Evolutionary conservation across 2,113 vertebrate species (phyloP), one percentile per base, ranked within the genome.

Genomic region (Micronycteris hirsuta): DNA sequence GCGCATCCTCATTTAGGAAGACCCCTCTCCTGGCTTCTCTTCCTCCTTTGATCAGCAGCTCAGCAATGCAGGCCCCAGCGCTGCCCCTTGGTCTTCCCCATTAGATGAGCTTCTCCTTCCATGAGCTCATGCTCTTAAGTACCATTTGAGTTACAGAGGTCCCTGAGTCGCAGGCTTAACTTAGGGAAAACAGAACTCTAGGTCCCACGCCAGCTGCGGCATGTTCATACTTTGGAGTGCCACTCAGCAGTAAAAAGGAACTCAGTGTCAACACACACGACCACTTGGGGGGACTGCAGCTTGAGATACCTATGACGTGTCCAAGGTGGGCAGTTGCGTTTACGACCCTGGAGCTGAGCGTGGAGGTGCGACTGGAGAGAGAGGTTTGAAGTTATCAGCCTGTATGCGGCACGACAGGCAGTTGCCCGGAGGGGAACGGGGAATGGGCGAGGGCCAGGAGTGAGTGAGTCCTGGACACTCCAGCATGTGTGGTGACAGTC

Each of bases 51-150:
- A 20, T 84, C 45, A 47, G 26, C 24, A 65, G 45, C 68, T 36
- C 36, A 36, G 8, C 22, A 0, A 0, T 24, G 31, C 58, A 11
- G 14, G 1, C 1, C 22, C 38, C 47, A 24, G 4, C 12, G 7
- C 45, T 54, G 28, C 13, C 20, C 65, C 56, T 65, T 67, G 76
- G n/a, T 63, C 36, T 43, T 93, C 33, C 61, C 45, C 65, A 10
- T 41, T 14, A 61, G 58, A 58, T 14, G 26, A 33, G 12, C 45
- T 11, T 73, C 43, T 63, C 52, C 83, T 82, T 31, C 15, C 9
- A 22, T 31, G 76, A 65, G 67, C 8, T 65, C 77, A 28, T 26
- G 45, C 52, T 82, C 70, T 71, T 14, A 87, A 74, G 41, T 20
- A 22, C 47, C 31, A 22, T 49, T 70, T 5, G 1, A n/a, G 28